These are phyloP conservation scores for Phalacrocorax aristotelis DNA, from an alignment of 2,113 vertebrate species.

Conservation along the genomic window DNA sequence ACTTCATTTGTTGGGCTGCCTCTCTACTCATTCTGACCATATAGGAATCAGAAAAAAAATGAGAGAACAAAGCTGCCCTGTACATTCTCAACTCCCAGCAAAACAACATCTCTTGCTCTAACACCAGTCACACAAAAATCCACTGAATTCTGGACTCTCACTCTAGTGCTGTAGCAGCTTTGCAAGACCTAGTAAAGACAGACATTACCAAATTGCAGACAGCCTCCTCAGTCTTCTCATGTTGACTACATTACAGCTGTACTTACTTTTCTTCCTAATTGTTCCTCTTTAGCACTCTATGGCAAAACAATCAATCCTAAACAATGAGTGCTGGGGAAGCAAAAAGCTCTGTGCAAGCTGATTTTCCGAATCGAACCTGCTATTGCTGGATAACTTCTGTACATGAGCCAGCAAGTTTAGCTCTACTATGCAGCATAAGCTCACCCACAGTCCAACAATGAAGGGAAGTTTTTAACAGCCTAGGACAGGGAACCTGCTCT, in stretches of 20 bases:
- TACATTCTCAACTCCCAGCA: background rate
- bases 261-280: background rate
- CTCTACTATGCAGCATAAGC: background rate
- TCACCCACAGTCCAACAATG: background rate
- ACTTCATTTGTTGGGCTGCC: background rate
- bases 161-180: background rate
- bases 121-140: background rate
- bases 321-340: background rate
- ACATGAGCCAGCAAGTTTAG: background rate
- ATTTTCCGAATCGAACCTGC: background rate
- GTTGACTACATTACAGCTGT: background rate
- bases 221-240: background rate
- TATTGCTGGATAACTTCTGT: background rate
- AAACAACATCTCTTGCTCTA: background rate
- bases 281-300: background rate
- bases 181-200: background rate
- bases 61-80: background rate
- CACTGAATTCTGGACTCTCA: background rate
- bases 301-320: background rate
- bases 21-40: background rate
- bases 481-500: background rate
- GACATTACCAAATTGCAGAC: background rate
- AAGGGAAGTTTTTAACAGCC: background rate
- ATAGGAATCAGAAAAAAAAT: background rate
- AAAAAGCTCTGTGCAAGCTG: background rate